Percentiles rank a stretch among this genome's conserved stretches.
Evolutionary conservation across 2,888 invertebrate genomes (phyloP).

Genomic region (Ophioninae sp.): DNA sequence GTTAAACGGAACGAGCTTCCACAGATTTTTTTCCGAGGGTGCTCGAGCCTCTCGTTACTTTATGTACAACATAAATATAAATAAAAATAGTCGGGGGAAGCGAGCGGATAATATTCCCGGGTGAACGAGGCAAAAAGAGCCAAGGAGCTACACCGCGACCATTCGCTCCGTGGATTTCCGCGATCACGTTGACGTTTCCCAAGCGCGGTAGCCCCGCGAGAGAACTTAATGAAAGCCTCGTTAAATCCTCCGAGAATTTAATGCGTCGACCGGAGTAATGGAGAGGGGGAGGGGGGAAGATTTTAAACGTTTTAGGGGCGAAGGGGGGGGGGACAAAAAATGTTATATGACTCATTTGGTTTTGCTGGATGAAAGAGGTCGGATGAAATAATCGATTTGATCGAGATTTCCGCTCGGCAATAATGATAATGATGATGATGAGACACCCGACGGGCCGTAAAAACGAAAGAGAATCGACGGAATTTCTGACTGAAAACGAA

Average conservation of each 20-base stretch:
- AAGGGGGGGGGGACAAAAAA: conserved; percentile 5
- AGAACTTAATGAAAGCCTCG: conserved; percentile 38
- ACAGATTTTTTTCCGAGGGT: too few relatives aligned
- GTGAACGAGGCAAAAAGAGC: conserved; percentile 28
- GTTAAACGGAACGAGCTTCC: neutral
- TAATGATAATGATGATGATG: conserved; percentile 1
- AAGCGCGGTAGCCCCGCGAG: conserved; percentile 11
- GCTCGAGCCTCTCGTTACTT: too few relatives aligned
- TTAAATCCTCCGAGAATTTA: conserved; percentile 43
- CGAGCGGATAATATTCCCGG: conserved; percentile 16
- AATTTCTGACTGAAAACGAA: conserved; percentile 4
- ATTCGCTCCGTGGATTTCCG: conserved; percentile 33
- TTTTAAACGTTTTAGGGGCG: neutral
- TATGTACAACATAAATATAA: conserved; percentile 1
- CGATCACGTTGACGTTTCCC: conserved; percentile 16
- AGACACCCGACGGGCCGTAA: conserved; percentile 31
- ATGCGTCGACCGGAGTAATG: conserved; percentile 5
- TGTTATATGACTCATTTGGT: conserved; percentile 31
- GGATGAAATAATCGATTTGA: conserved; percentile 35
- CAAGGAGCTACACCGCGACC: conserved; percentile 15
- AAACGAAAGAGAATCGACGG: conserved; percentile 3
- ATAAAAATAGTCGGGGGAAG: conserved; percentile 2
- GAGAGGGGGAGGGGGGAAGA: neutral
- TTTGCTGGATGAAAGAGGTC: conserved; percentile 25
- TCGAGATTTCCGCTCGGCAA: conserved; percentile 32